Evolutionary conservation across 2,888 invertebrate genomes (phyloP).

Genomic region (Drosophila atripex): DNA sequence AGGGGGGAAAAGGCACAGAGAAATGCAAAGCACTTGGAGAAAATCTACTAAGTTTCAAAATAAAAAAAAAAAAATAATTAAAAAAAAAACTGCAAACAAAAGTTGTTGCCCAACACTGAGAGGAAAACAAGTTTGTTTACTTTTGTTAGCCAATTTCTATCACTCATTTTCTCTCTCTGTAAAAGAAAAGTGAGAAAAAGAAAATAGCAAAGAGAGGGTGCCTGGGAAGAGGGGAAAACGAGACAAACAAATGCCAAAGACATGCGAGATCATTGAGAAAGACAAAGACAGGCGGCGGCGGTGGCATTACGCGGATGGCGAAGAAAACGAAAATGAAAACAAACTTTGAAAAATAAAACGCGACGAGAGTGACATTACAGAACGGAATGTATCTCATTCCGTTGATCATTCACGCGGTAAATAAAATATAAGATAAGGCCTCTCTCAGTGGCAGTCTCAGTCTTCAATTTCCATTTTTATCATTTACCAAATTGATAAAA

Average conservation of each 20-base stretch:
- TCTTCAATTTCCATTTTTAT: not conserved
- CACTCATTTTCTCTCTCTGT: not conserved
- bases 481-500: no score
- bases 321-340: constrained; percentile 33
- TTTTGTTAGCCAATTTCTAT: no score
- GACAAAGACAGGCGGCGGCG: constrained; percentile 25
- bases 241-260: not conserved
- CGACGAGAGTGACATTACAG: constrained; percentile 6
- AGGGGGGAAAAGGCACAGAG: no score
- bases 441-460: not conserved
- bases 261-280: constrained; percentile 27
- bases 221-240: constrained; percentile 14
- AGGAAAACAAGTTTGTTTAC: no score
- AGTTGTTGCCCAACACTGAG: no score
- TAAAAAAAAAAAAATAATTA: no score
- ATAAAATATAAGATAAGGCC: no score
- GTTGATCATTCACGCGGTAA: constrained; percentile 20
- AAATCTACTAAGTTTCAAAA: no score
- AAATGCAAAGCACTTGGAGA: not conserved
- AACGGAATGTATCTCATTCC: constrained; percentile 11
- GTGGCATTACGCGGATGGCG: constrained; percentile 8
- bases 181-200: constrained; percentile 1
- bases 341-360: constrained; percentile 9
- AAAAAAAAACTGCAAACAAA: not conserved
- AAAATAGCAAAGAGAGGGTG: not conserved